Percentiles rank a stretch among this genome's conserved stretches.
phyloP scores from a whole-genome alignment of 37 sponge, comb jelly and placozoan species.

The Chondrosia reniformis region DNA sequence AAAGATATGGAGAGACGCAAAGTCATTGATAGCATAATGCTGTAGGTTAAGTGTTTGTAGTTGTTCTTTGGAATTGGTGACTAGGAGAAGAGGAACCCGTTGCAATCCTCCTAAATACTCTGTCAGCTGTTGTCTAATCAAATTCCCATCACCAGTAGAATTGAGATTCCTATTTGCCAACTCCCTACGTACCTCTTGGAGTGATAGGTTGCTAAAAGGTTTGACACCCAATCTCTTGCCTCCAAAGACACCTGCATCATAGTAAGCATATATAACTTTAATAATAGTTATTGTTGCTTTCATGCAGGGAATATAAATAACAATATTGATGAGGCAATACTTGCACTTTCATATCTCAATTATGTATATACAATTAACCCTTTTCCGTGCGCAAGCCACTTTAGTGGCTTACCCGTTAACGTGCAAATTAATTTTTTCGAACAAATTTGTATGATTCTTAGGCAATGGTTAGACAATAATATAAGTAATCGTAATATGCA shows the following conservation, averaged over 20 bases:
- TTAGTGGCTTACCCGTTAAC: slow-evolving; percentile 6
- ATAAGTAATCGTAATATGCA: not conserved
- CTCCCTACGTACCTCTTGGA: slow-evolving; percentile 10
- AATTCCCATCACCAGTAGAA: not conserved
- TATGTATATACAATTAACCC: too few species aligned
- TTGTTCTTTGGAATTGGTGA: not conserved
- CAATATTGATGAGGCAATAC: too few species aligned
- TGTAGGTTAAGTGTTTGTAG: slow-evolving; percentile 13
- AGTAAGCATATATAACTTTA: too few species aligned
- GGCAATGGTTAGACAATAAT: not conserved
- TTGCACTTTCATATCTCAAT: too few species aligned
- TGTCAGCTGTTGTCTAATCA: not conserved
- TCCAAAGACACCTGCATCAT: slow-evolving; percentile 25
- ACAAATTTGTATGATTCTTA: not conserved
- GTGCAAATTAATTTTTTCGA: not conserved
- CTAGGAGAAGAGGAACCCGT: not conserved
- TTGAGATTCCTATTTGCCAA: not conserved
- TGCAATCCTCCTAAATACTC: not conserved
- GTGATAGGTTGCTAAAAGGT: slow-evolving; percentile 13
- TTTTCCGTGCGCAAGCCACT: too few species aligned
- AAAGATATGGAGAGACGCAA: slow-evolving; percentile 25
- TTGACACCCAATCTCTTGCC: not conserved
- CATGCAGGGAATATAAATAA: too few species aligned
- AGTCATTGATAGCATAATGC: slow-evolving; percentile 28
- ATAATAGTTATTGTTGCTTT: too few species aligned